phyloP scores from a whole-genome alignment of 2,113 vertebrate genomes.

The Zapornia atra region DNA sequence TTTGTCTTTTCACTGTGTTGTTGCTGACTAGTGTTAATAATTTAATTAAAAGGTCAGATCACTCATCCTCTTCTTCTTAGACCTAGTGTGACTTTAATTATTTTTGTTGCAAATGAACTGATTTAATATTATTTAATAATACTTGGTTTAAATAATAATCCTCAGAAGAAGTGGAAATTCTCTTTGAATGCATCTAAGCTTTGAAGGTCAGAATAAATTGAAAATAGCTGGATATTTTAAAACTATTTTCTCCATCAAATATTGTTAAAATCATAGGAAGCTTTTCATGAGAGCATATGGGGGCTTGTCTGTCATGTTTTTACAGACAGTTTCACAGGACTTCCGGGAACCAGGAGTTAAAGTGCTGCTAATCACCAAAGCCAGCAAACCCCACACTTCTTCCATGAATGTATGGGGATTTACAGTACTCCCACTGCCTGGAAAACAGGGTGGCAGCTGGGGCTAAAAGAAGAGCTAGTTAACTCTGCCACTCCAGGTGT shows the following conservation, averaged over 20 bases:
- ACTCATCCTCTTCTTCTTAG: constrained; percentile 39
- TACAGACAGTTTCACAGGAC: neutral
- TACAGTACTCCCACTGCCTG: neutral
- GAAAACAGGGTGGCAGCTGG: neutral
- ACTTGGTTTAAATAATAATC: constrained; percentile 50
- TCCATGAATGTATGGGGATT: neutral
- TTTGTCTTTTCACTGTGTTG: constrained; percentile 53
- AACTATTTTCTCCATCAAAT: constrained; percentile 10
- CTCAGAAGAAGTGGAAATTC: constrained; percentile 16
- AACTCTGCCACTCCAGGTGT: rapidly evolving
- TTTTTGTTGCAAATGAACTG: constrained; percentile 65
- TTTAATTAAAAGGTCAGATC: constrained; percentile 77
- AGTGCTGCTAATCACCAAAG: neutral
- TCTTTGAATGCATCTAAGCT: constrained; percentile 27
- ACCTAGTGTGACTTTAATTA: constrained; percentile 56
- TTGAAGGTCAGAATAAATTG: constrained; percentile 43
- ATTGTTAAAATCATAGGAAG: neutral
- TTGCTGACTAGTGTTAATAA: constrained; percentile 66
- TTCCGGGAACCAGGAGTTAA: neutral
- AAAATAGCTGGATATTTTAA: neutral
- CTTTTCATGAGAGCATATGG: neutral
- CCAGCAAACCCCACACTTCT: neutral
- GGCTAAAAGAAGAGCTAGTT: rapidly evolving
- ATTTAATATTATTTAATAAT: constrained; percentile 67
- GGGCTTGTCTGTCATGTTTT: neutral